Evolutionary conservation across 2,797 vertebrate species (phyloP).

Genomic region (Acestrorhynchus altus): DNA sequence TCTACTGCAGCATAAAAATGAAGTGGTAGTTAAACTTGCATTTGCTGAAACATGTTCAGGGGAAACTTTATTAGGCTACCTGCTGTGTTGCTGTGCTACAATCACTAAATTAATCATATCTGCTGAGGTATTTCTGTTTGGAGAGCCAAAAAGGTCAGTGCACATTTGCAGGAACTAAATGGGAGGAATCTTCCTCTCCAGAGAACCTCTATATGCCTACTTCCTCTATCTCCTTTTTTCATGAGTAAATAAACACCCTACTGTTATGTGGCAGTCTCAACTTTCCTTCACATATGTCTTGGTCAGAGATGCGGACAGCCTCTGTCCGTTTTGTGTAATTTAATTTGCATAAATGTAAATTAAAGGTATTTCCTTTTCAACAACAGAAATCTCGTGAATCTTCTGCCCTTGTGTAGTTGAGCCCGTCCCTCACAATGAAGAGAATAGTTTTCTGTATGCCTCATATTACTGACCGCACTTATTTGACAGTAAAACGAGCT

Average conservation of each 20-base stretch:
- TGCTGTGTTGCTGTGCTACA: background rate
- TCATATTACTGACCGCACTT: background rate
- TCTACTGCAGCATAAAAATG: background rate
- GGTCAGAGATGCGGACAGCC: background rate
- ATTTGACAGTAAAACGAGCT: constrained; percentile 65
- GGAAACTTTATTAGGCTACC: background rate
- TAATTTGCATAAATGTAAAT: background rate
- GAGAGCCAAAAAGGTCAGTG: background rate
- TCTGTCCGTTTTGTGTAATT: background rate
- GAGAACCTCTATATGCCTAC: constrained; percentile 11
- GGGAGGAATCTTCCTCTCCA: constrained; percentile 39
- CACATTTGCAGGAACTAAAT: background rate
- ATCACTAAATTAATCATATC: background rate
- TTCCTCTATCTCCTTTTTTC: constrained; percentile 36
- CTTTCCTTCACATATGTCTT: background rate
- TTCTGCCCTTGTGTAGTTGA: background rate
- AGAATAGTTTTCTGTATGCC: background rate
- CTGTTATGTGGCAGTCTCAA: constrained; percentile 28
- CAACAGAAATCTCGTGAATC: background rate
- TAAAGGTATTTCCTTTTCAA: background rate
- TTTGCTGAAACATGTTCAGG: background rate
- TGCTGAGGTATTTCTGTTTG: background rate
- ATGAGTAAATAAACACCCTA: constrained; percentile 42
- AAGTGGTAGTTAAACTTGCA: background rate
- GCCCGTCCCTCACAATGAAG: background rate